These are phyloP conservation scores for Brachymystax lenok DNA, from an alignment of 2,797 vertebrate species.

Conservation along the genomic window DNA sequence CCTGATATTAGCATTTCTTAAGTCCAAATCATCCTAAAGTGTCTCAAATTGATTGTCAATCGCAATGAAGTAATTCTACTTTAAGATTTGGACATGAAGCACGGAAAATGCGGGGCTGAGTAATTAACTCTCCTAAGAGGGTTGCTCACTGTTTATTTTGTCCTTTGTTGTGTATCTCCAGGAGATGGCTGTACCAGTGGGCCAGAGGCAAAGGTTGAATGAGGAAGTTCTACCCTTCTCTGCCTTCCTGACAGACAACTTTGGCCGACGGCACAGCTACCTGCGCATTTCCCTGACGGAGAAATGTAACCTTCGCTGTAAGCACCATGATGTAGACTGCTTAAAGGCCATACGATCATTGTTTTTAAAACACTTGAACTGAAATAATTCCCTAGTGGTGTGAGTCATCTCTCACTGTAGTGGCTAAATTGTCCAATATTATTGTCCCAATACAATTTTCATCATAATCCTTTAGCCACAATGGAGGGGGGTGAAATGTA, in stretches of 20 bases:
- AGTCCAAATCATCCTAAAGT: not conserved
- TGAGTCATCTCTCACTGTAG: too few species aligned
- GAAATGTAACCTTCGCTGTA: constrained; percentile 97
- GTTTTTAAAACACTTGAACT: not conserved
- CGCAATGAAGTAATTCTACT: too few species aligned
- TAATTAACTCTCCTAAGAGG: not conserved
- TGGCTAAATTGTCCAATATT: too few species aligned
- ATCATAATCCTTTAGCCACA: too few species aligned
- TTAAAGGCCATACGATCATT: not conserved
- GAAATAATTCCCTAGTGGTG: not conserved
- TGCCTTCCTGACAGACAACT: constrained; percentile 86
- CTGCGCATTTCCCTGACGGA: constrained; percentile 94
- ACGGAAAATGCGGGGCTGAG: not conserved
- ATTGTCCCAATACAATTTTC: too few species aligned
- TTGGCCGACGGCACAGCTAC: constrained; percentile 91
- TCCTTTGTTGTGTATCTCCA: constrained; percentile 39
- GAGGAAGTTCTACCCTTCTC: constrained; percentile 81
- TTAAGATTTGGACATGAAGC: not conserved
- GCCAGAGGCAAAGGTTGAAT: constrained; percentile 59
- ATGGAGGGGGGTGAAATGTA: too few species aligned
- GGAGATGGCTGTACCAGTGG: constrained; percentile 57
- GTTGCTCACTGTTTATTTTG: constrained; percentile 1
- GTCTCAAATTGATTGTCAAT: not conserved
- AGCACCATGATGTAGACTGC: constrained; percentile 60
- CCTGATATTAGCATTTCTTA: not conserved